These are phyloP conservation scores for Tetropium fuscum DNA, from an alignment of 2,888 invertebrate species.

Conservation along the genomic window DNA sequence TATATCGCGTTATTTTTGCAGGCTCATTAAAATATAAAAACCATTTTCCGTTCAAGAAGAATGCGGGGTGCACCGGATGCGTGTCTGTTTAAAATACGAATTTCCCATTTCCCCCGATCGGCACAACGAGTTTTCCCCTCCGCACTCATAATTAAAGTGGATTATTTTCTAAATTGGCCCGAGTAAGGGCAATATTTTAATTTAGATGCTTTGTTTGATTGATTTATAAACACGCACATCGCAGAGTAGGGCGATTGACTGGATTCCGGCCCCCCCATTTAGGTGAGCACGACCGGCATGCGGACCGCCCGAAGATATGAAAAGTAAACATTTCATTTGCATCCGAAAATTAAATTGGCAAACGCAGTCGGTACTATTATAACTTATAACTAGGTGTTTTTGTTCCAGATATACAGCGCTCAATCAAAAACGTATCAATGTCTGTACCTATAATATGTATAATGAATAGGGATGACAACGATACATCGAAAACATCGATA, in stretches of 20 bases:
- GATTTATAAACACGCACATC: constrained; percentile 47
- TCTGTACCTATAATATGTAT: too few species aligned
- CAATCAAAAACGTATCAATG: too few species aligned
- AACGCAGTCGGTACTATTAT: too few species aligned
- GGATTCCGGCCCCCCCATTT: constrained; percentile 16
- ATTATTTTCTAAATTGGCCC: constrained; percentile 48
- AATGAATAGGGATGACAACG: too few species aligned
- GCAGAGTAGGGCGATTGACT: constrained; percentile 4
- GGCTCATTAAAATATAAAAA: constrained; percentile 22
- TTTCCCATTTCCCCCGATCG: constrained; percentile 1
- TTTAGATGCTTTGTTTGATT: constrained; percentile 48
- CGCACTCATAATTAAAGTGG: constrained; percentile 48
- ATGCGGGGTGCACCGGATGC: constrained; percentile 14
- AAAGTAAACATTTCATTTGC: constrained; percentile 4
- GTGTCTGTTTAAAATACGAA: constrained; percentile 14
- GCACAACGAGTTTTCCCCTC: constrained; percentile 30
- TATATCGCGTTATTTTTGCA: constrained; percentile 1
- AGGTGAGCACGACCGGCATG: constrained; percentile 9
- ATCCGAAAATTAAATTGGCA: not conserved
- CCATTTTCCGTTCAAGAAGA: constrained; percentile 15
- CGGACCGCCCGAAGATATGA: not conserved
- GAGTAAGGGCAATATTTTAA: constrained; percentile 46
- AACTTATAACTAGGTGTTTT: too few species aligned
- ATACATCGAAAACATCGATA: too few species aligned
- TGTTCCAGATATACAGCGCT: too few species aligned